These are phyloP conservation scores for Caerostris darwini DNA, from an alignment of 1,140 invertebrate species.

Conservation along the genomic window DNA sequence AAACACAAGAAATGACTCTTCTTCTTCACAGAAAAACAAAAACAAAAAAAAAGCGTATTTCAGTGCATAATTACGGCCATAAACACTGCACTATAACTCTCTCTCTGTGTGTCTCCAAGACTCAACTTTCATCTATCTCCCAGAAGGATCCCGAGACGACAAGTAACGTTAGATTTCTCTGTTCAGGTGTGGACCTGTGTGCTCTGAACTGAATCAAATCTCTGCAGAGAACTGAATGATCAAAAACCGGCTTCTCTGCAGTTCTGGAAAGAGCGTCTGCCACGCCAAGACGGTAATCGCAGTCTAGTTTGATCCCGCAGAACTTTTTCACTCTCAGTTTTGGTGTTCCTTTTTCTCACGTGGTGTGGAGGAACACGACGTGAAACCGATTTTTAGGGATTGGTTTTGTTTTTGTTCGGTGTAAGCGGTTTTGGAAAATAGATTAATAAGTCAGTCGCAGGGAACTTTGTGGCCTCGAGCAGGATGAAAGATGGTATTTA, in stretches of 20 bases:
- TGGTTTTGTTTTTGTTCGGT: background rate
- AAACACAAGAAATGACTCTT: background rate
- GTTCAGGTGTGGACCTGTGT: background rate
- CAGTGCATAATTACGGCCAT: background rate
- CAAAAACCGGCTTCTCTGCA: constrained; percentile 13
- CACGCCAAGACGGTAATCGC: background rate
- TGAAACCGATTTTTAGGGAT: background rate
- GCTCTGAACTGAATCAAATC: constrained; percentile 7
- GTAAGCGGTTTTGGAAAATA: background rate
- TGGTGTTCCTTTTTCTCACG: constrained; percentile 2
- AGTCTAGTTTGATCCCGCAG: background rate
- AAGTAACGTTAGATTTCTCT: background rate
- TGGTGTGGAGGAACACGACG: background rate
- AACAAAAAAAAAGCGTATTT: background rate
- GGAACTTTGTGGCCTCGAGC: background rate
- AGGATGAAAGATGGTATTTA: too few relatives aligned
- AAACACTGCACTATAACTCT: background rate
- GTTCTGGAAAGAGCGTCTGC: background rate
- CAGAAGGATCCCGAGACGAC: background rate
- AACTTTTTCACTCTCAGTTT: constrained; percentile 1
- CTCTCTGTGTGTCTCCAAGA: background rate
- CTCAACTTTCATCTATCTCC: background rate
- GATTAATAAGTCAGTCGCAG: constrained; percentile 14
- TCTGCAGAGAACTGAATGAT: background rate
- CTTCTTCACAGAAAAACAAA: background rate